phyloP scores from a whole-genome alignment of 2,888 invertebrate species.

The Troides aeacus region DNA sequence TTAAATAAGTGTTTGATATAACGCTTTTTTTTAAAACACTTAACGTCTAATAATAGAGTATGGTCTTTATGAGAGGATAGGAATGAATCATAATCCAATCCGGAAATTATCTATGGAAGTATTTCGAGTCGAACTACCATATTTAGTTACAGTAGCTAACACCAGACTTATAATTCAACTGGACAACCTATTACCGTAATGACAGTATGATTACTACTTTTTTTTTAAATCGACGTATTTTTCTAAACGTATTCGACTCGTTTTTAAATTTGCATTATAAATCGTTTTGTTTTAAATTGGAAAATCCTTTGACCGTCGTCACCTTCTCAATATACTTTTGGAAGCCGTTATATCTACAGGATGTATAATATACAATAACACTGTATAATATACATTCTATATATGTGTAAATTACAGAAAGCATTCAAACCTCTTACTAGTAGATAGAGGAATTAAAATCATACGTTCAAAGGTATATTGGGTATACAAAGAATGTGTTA shows the following conservation, averaged over 20 bases:
- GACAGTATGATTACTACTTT: neutral
- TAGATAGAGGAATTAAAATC: too few species aligned
- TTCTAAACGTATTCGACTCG: neutral
- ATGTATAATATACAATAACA: too few species aligned
- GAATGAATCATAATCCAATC: neutral
- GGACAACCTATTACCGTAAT: neutral
- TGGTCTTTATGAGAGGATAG: too few species aligned
- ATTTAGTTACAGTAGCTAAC: neutral
- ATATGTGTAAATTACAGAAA: too few species aligned
- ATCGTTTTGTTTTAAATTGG: neutral
- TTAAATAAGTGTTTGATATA: too few species aligned
- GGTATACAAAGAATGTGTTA: neutral
- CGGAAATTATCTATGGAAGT: neutral
- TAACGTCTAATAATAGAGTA: too few species aligned
- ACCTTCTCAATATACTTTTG: neutral
- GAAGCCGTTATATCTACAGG: neutral
- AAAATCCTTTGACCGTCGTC: neutral
- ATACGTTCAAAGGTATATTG: neutral
- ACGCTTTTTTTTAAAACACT: too few species aligned
- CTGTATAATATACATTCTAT: too few species aligned
- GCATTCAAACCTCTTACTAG: too few species aligned
- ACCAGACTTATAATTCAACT: neutral
- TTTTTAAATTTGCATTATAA: neutral
- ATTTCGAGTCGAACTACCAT: neutral
- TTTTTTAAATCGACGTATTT: neutral